Evolutionary conservation across 2,888 invertebrate species (phyloP).

Genomic region (Petrophora chlorosata): DNA sequence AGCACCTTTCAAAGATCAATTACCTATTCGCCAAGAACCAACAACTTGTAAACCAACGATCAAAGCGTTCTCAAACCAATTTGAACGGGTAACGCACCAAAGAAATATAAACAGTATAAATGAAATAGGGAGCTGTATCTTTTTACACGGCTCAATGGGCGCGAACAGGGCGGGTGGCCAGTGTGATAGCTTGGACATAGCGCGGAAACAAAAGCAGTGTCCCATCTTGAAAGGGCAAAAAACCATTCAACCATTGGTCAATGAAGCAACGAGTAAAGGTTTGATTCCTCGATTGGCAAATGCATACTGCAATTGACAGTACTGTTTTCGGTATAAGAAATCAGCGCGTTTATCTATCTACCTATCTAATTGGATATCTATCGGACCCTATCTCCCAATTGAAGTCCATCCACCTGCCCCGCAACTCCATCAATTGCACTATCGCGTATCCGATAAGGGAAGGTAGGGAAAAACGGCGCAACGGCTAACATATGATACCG

Average conservation of each 20-base stretch:
- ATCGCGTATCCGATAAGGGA: slow-evolving; percentile 21
- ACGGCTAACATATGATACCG: slow-evolving; percentile 18
- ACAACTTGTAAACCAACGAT: slow-evolving; percentile 20
- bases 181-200: slow-evolving; percentile 16
- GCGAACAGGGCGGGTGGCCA: slow-evolving; percentile 54
- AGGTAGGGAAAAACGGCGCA: slow-evolving; percentile 25
- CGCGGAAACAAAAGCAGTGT: background rate
- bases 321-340: too few relatives aligned
- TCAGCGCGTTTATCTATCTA: too few relatives aligned
- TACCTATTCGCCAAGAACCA: slow-evolving; percentile 6
- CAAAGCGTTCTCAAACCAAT: slow-evolving; percentile 25
- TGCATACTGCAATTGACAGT: too few relatives aligned
- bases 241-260: too few relatives aligned
- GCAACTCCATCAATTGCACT: slow-evolving; percentile 16
- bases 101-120: slow-evolving; percentile 44
- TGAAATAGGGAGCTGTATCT: slow-evolving; percentile 69
- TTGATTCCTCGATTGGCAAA: too few relatives aligned
- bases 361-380: too few relatives aligned
- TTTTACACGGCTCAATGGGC: slow-evolving; percentile 65
- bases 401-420: slow-evolving; percentile 8
- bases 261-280: too few relatives aligned
- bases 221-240: background rate
- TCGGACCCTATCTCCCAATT: background rate
- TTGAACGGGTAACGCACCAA: slow-evolving; percentile 20
- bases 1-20: slow-evolving; percentile 14